These are phyloP conservation scores for Pachydiplax longipennis DNA, from an alignment of 2,888 invertebrate genomes.

Conservation along the genomic window DNA sequence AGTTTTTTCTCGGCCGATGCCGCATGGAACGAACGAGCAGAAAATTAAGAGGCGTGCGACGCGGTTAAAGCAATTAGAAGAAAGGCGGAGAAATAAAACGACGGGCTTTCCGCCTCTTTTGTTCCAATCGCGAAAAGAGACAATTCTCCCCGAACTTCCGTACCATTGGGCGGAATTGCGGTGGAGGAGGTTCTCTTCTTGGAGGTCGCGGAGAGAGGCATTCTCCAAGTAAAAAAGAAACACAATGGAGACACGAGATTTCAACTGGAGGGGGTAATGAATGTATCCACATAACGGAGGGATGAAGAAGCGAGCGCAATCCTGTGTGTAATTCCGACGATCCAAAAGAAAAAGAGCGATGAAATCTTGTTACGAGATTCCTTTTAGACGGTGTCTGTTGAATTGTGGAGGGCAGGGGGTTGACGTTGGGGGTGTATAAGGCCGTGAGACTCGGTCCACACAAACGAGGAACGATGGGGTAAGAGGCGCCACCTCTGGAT, in stretches of 20 bases:
- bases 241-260: background rate
- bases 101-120: background rate
- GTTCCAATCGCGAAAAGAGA: background rate
- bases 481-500: slow-evolving; percentile 6
- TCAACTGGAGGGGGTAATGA: background rate
- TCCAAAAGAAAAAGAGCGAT: background rate
- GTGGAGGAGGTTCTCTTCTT: background rate
- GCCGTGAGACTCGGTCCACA: slow-evolving; percentile 13
- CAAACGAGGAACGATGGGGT: slow-evolving; percentile 43
- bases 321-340: background rate
- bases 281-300: background rate
- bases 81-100: background rate
- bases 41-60: background rate
- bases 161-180: background rate
- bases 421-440: background rate
- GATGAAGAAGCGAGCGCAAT: background rate
- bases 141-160: background rate
- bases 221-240: background rate
- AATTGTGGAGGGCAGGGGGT: background rate
- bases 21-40: background rate
- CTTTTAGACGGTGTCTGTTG: background rate
- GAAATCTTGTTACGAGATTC: background rate
- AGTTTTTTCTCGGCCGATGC: background rate
- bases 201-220: background rate
- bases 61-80: background rate